These are phyloP conservation scores for Drosophila pseudotalamancana DNA, from an alignment of 2,888 invertebrate genomes.

Conservation along the genomic window DNA sequence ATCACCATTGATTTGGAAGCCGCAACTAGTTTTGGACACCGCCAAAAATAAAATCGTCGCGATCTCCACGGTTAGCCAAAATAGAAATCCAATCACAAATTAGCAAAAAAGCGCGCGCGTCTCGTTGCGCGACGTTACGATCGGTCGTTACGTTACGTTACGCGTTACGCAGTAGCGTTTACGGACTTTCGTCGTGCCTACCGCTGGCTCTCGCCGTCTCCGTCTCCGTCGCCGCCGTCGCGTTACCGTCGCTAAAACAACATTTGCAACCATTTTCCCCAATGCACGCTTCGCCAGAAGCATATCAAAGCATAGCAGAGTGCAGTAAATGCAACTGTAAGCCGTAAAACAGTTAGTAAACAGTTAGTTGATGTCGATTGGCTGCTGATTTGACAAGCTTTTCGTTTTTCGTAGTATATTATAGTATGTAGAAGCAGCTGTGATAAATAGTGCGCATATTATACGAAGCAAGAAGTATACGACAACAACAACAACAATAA, in stretches of 20 bases:
- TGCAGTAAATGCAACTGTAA: slow-evolving; percentile 28
- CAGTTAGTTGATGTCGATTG: slow-evolving; percentile 34
- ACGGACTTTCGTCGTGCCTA: slow-evolving; percentile 38
- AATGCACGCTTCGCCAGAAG: slow-evolving; percentile 12
- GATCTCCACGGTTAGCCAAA: slow-evolving; percentile 31
- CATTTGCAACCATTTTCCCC: slow-evolving; percentile 27
- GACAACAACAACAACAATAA: slow-evolving; percentile 41
- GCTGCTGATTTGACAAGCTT: slow-evolving; percentile 40
- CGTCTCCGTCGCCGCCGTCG: slow-evolving; percentile 25
- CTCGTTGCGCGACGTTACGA: slow-evolving; percentile 53
- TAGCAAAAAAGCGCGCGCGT: slow-evolving; percentile 46
- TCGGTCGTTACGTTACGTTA: slow-evolving; percentile 56
- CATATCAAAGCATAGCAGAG: slow-evolving; percentile 4
- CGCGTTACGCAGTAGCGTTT: slow-evolving; percentile 49
- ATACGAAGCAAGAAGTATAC: slow-evolving; percentile 75
- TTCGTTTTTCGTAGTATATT: slow-evolving; percentile 65
- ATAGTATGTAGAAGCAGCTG: slow-evolving; percentile 80
- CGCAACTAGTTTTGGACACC: slow-evolving; percentile 28
- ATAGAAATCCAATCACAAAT: slow-evolving; percentile 10
- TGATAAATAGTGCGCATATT: slow-evolving; percentile 81
- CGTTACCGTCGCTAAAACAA: slow-evolving; percentile 64
- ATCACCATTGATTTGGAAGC: neutral
- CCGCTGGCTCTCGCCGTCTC: slow-evolving; percentile 11
- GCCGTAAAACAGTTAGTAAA: slow-evolving; percentile 24
- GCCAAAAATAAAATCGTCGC: slow-evolving; percentile 44